phyloP scores from a whole-genome alignment of 2,888 invertebrate species.

The Lingula anatina region DNA sequence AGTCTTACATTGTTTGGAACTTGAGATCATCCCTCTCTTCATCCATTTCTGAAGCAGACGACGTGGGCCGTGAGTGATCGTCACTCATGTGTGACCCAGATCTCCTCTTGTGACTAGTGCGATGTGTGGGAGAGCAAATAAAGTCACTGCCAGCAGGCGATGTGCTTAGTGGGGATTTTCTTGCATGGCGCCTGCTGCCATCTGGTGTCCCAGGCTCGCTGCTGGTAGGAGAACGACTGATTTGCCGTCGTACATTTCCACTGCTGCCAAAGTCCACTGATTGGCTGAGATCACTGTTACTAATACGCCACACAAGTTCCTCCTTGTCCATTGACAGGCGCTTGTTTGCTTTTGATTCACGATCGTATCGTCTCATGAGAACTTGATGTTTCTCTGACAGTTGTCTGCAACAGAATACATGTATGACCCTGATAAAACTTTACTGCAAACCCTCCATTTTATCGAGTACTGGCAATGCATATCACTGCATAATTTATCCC shows the following conservation, averaged over 20 bases:
- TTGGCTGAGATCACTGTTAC: no score
- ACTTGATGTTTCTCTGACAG: slow-evolving; percentile 67
- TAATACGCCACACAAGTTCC: no score
- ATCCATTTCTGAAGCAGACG: not conserved
- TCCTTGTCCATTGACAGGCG: slow-evolving; percentile 78
- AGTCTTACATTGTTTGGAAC: no score
- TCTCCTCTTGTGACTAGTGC: not conserved
- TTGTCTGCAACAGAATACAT: slow-evolving; percentile 55
- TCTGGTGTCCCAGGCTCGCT: slow-evolving; percentile 9
- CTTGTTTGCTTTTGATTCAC: slow-evolving; percentile 73
- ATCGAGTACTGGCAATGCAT: no score
- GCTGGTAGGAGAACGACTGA: slow-evolving; percentile 26
- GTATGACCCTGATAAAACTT: not conserved
- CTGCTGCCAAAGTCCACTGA: no score
- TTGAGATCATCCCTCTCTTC: no score
- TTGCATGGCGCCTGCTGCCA: not conserved
- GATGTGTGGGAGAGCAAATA: not conserved
- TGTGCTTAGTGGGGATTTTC: not conserved
- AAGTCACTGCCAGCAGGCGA: not conserved
- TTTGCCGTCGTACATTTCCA: slow-evolving; percentile 15
- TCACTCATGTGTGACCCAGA: not conserved
- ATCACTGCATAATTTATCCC: no score
- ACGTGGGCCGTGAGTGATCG: not conserved
- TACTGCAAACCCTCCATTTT: no score
- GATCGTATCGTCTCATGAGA: slow-evolving; percentile 60